These are phyloP conservation scores for Cotesia glomerata DNA, from an alignment of 1,140 invertebrate species.

Conservation along the genomic window DNA sequence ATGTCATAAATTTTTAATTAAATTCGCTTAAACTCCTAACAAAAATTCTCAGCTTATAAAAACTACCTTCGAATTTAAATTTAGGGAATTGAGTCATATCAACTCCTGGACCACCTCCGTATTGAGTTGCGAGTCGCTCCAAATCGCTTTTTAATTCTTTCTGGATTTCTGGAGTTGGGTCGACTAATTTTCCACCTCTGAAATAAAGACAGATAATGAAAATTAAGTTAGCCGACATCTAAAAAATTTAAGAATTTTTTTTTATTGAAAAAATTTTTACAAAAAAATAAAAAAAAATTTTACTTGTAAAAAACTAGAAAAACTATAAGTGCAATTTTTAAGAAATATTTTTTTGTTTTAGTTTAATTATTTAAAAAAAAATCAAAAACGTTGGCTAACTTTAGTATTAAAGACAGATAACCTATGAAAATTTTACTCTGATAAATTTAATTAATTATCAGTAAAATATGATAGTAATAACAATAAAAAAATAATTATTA, in stretches of 20 bases:
- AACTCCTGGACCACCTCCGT: conserved; percentile 73
- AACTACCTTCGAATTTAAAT: conserved; percentile 75
- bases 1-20: no score
- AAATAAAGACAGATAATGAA: conserved; percentile 33
- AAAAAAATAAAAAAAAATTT: no score
- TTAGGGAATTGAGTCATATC: conserved; percentile 90
- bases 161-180: conserved; percentile 77
- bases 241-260: neutral
- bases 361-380: no score
- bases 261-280: no score
- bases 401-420: neutral
- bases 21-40: no score
- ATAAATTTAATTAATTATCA: no score
- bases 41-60: neutral
- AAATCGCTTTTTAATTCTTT: conserved; percentile 78
- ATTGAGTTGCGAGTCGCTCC: conserved; percentile 80
- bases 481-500: neutral
- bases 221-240: neutral
- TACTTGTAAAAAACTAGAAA: no score
- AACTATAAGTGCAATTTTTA: no score
- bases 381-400: no score
- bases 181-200: conserved; percentile 81
- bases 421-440: no score
- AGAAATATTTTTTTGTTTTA: no score
- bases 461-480: no score